Evolutionary conservation across 2,113 vertebrate genomes (phyloP).

Genomic region (Glaucidium brasilianum): DNA sequence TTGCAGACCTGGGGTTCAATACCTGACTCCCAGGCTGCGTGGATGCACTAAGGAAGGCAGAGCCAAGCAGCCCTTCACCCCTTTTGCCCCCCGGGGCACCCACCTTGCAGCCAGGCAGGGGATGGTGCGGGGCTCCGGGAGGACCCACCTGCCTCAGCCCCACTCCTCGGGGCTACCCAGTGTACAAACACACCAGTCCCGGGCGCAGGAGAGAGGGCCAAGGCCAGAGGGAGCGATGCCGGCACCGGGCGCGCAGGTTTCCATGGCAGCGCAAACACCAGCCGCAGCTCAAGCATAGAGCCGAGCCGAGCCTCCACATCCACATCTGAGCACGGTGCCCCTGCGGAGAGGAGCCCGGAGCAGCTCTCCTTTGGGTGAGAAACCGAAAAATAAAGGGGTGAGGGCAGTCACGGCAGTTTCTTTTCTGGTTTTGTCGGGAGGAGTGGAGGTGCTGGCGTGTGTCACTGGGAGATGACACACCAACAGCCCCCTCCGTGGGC

Average conservation of each 20-base stretch:
- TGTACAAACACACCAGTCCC: neutral
- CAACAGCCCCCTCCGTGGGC: fast-evolving
- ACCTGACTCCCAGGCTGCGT: neutral
- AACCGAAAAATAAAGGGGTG: neutral
- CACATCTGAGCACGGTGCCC: fast-evolving
- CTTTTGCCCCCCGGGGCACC: fast-evolving
- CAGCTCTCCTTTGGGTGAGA: neutral
- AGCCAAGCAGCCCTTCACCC: neutral
- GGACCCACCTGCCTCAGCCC: neutral
- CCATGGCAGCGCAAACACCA: constrained; percentile 6
- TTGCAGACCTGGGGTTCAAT: neutral
- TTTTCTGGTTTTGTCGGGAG: neutral
- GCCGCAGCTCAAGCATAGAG: neutral
- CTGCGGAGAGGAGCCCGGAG: fast-evolving
- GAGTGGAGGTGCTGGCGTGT: fast-evolving
- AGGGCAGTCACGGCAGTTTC: neutral
- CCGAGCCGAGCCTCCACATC: neutral
- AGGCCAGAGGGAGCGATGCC: fast-evolving
- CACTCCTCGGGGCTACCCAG: neutral
- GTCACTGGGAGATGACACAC: neutral
- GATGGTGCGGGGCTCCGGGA: neutral
- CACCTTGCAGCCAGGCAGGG: neutral
- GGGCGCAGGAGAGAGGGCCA: fast-evolving
- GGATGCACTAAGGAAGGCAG: neutral
- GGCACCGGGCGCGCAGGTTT: neutral